Evolutionary conservation across 2,888 invertebrate genomes (phyloP).

Genomic region (Mimas tiliae): DNA sequence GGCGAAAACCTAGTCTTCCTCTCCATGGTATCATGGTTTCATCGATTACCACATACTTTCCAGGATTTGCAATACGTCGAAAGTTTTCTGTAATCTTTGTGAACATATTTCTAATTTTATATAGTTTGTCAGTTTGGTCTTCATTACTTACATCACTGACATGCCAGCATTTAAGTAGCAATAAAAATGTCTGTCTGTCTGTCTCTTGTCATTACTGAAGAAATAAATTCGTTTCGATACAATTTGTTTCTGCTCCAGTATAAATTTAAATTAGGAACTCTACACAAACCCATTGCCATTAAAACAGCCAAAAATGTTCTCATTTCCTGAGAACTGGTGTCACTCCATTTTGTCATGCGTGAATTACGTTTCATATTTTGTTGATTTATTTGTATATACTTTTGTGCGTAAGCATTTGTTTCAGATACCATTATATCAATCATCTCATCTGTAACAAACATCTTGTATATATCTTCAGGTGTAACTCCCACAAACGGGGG

Average conservation of each 20-base stretch:
- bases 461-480: no score
- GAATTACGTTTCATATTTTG: conserved; percentile 38
- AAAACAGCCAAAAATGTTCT: conserved; percentile 35
- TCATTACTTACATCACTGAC: conserved; percentile 40
- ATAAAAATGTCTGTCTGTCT: conserved; percentile 43
- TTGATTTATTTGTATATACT: no score
- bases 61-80: conserved; percentile 31
- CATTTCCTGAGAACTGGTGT: conserved; percentile 35
- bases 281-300: conserved; percentile 37
- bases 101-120: conserved; percentile 36
- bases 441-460: no score
- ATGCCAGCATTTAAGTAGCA: conserved; percentile 44
- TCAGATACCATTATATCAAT: no score
- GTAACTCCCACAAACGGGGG: no score
- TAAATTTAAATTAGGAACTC: conserved; percentile 36
- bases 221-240: conserved; percentile 42
- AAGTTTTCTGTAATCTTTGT: conserved; percentile 29
- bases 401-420: no score
- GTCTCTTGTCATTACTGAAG: conserved; percentile 42
- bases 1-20: conserved; percentile 47
- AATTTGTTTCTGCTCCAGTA: conserved; percentile 40
- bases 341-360: conserved; percentile 34
- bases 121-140: conserved; percentile 32
- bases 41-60: conserved; percentile 36
- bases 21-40: conserved; percentile 52